Conservation (phyloP, 2,888 invertebrate genomes). For the Dolomedes plantarius region DNA sequence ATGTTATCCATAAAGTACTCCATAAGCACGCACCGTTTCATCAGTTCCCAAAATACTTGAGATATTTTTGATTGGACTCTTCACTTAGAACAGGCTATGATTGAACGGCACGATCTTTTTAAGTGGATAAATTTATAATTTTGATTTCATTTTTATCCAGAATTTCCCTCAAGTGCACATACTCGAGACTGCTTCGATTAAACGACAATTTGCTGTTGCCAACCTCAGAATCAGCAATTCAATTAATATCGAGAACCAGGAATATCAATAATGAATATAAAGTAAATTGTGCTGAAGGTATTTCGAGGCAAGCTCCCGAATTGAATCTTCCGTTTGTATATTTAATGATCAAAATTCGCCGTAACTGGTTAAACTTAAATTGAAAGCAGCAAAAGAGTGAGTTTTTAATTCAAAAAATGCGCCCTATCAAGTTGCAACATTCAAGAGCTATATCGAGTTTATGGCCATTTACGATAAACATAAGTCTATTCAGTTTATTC, state of each 20-base stretch:
- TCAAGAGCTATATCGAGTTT: too few species aligned
- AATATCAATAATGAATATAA: background rate
- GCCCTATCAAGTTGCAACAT: too few species aligned
- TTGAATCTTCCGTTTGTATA: too few species aligned
- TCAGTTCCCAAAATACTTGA: too few species aligned
- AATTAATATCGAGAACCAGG: background rate
- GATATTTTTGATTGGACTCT: background rate
- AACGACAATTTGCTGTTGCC: constrained; percentile 4
- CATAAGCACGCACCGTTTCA: too few species aligned
- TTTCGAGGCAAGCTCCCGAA: too few species aligned
- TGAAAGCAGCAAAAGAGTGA: too few species aligned
- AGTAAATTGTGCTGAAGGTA: background rate
- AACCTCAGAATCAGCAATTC: background rate
- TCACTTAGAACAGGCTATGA: background rate
- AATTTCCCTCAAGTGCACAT: background rate
- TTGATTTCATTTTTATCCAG: constrained; percentile 1
- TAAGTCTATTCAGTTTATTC: background rate
- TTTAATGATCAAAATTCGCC: too few species aligned
- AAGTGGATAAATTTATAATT: constrained; percentile 10
- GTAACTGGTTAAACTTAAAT: too few species aligned
- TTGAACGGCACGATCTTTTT: background rate
- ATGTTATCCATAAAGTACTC: too few species aligned
- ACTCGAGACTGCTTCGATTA: constrained; percentile 7
- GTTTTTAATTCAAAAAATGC: too few species aligned
- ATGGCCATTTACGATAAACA: too few species aligned